Base-by-base conservation (phyloP, 1,140 invertebrate species). In the Lucilia cuprina region DNA sequence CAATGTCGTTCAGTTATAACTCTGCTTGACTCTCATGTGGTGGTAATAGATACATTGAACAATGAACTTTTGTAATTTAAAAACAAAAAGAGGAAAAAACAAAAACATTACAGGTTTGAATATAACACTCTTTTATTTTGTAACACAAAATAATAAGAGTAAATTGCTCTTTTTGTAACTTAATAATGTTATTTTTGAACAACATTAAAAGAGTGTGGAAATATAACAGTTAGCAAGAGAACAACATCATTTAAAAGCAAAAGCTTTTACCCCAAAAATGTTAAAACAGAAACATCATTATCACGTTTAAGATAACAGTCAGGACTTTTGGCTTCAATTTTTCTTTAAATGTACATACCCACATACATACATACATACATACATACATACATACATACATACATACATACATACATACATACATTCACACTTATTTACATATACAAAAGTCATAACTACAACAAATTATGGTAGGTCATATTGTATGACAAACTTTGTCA, bases 401-500 rank as follows among this genome's bases (percentile, higher is more conserved):
- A 1, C 17, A 12, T 60, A n/a, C 17, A n/a, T 60, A n/a, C n/a
- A n/a, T 60, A 14, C 13, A n/a, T 60, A 60, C 13, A 10, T 30
- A 1, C 17, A 12, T 60, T 3, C 17, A n/a, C 17, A n/a, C 17
- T 5, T 60, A n/a, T 60, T 14, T 60, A n/a, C 5, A n/a, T 12
- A n/a, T 60, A 60, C 14, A n/a, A 60, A 70, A 70, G 65, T 70
- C 19, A 25, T 70, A 70, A 21, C 21, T 70, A 21, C 21, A 25
- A 19, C 19, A 70, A 70, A 70, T 70, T 70, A 70, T 70, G 65
- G 65, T 70, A 70, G 65, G 65, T 70, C 65, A 70, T 19, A 55
- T 55, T 55, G 4, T 55, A 55, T 55, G 12, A n/a, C 17, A 55
- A 12, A 14, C 50, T 12, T 55, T 55, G 13, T 55, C 12, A 13